Percentiles rank a stretch among this genome's conserved stretches.
phyloP scores from a whole-genome alignment of 2,797 vertebrate genomes.

The Linurgus olivaceus region DNA sequence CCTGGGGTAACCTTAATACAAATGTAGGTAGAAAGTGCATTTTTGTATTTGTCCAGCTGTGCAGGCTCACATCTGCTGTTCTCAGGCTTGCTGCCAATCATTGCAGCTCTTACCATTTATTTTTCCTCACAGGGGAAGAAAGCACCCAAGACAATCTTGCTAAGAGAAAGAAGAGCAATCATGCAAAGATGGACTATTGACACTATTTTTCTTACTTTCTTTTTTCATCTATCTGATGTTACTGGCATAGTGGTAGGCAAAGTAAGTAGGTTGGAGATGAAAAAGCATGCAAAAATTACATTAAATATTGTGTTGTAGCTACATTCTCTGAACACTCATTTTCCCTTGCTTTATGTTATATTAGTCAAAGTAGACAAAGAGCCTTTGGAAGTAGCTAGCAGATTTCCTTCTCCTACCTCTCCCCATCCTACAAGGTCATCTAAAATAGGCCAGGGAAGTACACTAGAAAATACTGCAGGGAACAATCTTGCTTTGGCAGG shows the following conservation, averaged over 20 bases:
- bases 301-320: not conserved
- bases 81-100: constrained; percentile 15
- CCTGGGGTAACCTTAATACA: not conserved
- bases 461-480: not conserved
- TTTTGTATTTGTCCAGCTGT: constrained; percentile 17
- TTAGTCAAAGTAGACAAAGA: not conserved
- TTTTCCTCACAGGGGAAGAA: not conserved
- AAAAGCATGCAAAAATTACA: not conserved
- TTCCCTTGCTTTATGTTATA: not conserved
- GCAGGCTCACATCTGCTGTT: not conserved
- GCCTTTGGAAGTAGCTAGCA: not conserved
- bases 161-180: not conserved
- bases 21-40: not conserved
- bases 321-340: not conserved
- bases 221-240: not conserved
- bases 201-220: not conserved
- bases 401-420: not conserved
- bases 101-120: not conserved
- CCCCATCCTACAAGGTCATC: not conserved
- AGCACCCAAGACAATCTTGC: not conserved
- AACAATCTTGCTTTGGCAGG: not conserved
- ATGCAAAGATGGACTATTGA: not conserved
- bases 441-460: not conserved
- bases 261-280: not conserved
- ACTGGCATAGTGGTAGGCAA: not conserved